These are phyloP conservation scores for Misgurnus mizolepis DNA, from an alignment of 2,113 vertebrate species.

Conservation along the genomic window DNA sequence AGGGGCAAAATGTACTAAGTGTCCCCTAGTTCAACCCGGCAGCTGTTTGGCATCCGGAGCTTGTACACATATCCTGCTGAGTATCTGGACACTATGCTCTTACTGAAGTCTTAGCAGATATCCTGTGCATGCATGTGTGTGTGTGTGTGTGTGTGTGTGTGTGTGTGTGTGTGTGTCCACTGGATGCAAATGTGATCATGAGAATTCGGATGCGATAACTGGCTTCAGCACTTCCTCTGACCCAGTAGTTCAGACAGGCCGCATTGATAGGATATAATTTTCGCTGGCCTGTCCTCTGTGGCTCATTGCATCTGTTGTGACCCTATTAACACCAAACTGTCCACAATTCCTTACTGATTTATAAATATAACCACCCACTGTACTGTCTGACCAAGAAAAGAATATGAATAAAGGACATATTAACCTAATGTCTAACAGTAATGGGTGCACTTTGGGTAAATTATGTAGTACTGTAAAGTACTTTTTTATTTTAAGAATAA, in stretches of 20 bases:
- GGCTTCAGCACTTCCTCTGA: slow-evolving; percentile 14
- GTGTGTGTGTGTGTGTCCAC: slow-evolving; percentile 31
- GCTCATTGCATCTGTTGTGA: neutral
- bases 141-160: slow-evolving; percentile 1
- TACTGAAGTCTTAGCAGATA: slow-evolving; percentile 20
- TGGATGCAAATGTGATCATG: slow-evolving; percentile 58
- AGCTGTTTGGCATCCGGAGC: slow-evolving; percentile 49
- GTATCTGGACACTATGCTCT: slow-evolving; percentile 38
- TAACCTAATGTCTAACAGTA: neutral
- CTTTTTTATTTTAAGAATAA: no score
- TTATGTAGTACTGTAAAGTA: no score
- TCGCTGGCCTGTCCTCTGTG: slow-evolving; percentile 3
- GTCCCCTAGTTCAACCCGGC: slow-evolving; percentile 48
- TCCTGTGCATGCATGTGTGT: neutral
- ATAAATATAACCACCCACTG: slow-evolving; percentile 1
- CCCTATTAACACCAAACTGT: slow-evolving; percentile 22
- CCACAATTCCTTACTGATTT: neutral
- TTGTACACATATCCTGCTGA: slow-evolving; percentile 39
- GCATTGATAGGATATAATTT: slow-evolving; percentile 20
- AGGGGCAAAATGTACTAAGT: slow-evolving; percentile 33
- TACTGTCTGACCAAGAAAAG: neutral
- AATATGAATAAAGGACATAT: neutral
- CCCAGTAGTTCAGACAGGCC: slow-evolving; percentile 5
- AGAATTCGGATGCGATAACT: slow-evolving; percentile 58
- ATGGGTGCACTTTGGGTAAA: no score